These are phyloP conservation scores for Xiphophorus hellerii DNA, from an alignment of 2,113 vertebrate genomes.

Conservation along the genomic window DNA sequence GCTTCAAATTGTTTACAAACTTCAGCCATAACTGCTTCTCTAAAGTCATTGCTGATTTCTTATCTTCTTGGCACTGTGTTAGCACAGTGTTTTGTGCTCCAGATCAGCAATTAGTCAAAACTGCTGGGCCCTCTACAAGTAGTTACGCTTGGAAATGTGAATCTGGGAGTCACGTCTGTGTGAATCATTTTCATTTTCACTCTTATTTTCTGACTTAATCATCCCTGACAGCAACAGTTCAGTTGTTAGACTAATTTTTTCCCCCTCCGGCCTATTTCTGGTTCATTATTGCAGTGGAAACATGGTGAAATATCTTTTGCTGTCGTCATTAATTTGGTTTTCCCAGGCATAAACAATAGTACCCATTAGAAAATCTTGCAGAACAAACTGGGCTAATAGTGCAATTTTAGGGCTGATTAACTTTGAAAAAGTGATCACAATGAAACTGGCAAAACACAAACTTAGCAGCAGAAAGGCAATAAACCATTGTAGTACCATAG, in stretches of 20 bases:
- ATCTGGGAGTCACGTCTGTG: neutral
- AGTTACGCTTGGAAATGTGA: no score
- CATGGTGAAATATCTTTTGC: neutral
- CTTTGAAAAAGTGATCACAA: neutral
- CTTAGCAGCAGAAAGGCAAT: neutral
- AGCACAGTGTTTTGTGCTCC: no score
- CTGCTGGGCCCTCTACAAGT: no score
- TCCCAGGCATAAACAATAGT: neutral
- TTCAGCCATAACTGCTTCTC: neutral
- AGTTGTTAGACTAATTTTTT: neutral
- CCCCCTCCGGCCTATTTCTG: neutral
- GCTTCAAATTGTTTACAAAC: neutral
- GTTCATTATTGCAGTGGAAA: neutral
- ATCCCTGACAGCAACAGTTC: neutral
- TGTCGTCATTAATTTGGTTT: neutral
- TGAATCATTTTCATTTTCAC: neutral
- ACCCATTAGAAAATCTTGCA: neutral
- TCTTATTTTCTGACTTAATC: neutral
- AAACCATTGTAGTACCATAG: neutral
- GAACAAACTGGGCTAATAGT: neutral
- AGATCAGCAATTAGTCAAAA: no score
- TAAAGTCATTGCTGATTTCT: neutral
- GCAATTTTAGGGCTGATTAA: neutral
- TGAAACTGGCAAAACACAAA: neutral
- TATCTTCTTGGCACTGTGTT: neutral